Base-by-base conservation (phyloP, 2,797 vertebrate genomes). In the Remorina albescens region DNA sequence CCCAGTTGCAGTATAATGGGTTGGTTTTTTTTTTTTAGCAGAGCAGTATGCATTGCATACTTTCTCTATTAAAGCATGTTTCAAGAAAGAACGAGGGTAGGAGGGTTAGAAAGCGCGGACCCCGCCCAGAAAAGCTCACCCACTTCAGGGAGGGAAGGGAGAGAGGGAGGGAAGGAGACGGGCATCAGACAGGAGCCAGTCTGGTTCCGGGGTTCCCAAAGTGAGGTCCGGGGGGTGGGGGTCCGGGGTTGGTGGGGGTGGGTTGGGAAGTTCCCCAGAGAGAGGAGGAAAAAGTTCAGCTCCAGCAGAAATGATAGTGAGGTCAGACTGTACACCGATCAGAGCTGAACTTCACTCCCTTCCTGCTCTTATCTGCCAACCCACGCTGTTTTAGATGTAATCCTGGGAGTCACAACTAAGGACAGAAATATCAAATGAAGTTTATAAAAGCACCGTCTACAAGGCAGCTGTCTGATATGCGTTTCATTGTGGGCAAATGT, bases 51-150 rank as follows among this genome's bases (percentile, higher is more conserved):
- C 87, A 92, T 89, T 86, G 86, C 93, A 94, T 93, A 93, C 90
- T 92, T 94, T 93, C 89, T 93, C 91, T 93, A 94, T 94, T 93
- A 94, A 93, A 93, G 90, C 91, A 92, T 92, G 88, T 91, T 93
- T 88, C 84, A 91, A 90, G 90, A 87, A 84, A 73, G 83, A 86
- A 67, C 70, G 77, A 84, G 84, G 80, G 84, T 53, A 81, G 90
- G 90, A 88, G 89, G 86, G 82, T 76, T 76, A 85, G 62, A 76
- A 83, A 73, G 71, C 67, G 59, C 54, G 81, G 82, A 87, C 86
- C 92, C 90, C 93, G 89, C 93, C 93, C 89, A 79, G 75, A 76
- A 84, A 66, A 54, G 62, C 81, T 88, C 77, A 82, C 92, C 92
- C 91, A 92, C 88, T 90, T 59, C 64, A 86, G 81, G 55, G 56